Conservation (phyloP, 2,113 vertebrate genomes). For the Apodemus speciosus region DNA sequence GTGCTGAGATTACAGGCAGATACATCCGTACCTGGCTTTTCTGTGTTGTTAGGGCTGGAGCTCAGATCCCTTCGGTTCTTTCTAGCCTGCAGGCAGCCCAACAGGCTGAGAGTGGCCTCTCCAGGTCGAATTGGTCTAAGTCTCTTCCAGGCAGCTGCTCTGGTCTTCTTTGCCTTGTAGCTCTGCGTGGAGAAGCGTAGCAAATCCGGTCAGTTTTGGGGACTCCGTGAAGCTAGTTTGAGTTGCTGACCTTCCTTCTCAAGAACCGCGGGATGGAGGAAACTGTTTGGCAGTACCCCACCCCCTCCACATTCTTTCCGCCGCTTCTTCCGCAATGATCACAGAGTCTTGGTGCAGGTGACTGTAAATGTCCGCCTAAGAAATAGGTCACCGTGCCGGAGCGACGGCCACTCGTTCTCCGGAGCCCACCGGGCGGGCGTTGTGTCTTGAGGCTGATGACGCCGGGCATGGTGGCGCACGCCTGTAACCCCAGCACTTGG, state of each 20-base stretch:
- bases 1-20: background rate
- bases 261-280: background rate
- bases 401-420: background rate
- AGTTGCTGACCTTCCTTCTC: background rate
- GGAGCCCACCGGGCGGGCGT: background rate
- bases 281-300: background rate
- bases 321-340: background rate
- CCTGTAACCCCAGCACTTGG: too few species aligned
- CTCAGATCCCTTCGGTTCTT: background rate
- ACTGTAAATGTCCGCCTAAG: background rate
- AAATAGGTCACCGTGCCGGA: background rate
- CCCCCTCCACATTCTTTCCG: too few species aligned
- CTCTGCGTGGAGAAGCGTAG: background rate
- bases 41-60: background rate
- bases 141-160: background rate
- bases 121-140: background rate
- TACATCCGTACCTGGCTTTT: background rate
- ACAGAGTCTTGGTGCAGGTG: background rate
- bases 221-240: background rate
- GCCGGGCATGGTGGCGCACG: too few species aligned
- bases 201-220: background rate
- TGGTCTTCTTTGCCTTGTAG: background rate
- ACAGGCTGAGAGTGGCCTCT: background rate
- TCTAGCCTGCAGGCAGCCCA: background rate
- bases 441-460: background rate